A percentile compares a stretch with the other conserved stretches of the same genome.
phyloP scores from a whole-genome alignment of 2,888 invertebrate genomes.

The Linnaemya tessellans region DNA sequence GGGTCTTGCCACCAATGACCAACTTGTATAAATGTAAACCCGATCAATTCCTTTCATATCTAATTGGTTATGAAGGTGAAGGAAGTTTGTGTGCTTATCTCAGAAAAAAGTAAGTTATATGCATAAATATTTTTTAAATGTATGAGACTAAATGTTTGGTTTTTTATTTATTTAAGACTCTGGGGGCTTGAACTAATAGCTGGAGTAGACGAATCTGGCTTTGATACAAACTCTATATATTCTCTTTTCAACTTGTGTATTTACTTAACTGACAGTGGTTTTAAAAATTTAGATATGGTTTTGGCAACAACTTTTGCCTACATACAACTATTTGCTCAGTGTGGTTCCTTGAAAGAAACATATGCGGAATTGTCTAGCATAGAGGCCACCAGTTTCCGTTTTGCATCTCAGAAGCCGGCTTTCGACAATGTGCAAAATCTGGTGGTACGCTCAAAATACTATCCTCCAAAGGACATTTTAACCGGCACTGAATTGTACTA shows the following conservation, averaged over 20 bases:
- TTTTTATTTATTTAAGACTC: slow-evolving; percentile 84
- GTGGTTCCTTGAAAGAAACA: slow-evolving; percentile 74
- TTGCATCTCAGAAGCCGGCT: slow-evolving; percentile 88
- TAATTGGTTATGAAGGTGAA: slow-evolving; percentile 94
- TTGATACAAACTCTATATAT: slow-evolving; percentile 91
- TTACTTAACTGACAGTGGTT: slow-evolving; percentile 90
- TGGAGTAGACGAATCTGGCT: slow-evolving; percentile 89
- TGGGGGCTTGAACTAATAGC: slow-evolving; percentile 90
- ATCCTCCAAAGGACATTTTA: slow-evolving; percentile 90
- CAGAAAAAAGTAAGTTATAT: slow-evolving; percentile 86
- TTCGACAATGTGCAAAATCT: slow-evolving; percentile 91
- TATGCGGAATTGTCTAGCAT: slow-evolving; percentile 87
- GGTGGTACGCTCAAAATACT: slow-evolving; percentile 91
- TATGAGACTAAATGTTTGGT: not conserved
- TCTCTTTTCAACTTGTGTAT: slow-evolving; percentile 89
- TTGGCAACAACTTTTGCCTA: slow-evolving; percentile 91
- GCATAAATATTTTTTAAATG: not conserved
- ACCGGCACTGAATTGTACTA: slow-evolving; percentile 90
- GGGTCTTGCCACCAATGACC: slow-evolving; percentile 80
- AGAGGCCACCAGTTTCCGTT: slow-evolving; percentile 89
- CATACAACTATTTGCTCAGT: slow-evolving; percentile 87
- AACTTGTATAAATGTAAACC: slow-evolving; percentile 82
- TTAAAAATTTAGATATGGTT: slow-evolving; percentile 88
- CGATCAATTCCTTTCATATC: slow-evolving; percentile 88
- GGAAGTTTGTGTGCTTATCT: slow-evolving; percentile 92